Base-by-base conservation (phyloP, 2,797 vertebrate species). In the Leptodactylus fallax region DNA sequence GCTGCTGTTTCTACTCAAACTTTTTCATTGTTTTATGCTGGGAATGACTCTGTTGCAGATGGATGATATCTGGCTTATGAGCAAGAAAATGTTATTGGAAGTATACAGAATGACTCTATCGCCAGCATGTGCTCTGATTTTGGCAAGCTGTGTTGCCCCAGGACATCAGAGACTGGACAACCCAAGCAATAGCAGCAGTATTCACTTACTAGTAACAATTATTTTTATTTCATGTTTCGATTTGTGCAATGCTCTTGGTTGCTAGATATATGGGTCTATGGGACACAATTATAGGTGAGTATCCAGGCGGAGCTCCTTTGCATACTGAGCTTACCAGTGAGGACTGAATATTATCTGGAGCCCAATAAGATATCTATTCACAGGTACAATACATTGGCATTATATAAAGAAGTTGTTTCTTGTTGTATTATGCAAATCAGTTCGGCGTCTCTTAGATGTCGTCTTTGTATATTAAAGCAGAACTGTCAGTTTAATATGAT, bases 21-120 rank as follows among this genome's bases (percentile, higher is more conserved):
- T 74, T 74, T 11, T 49, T 74, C 19, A 49, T n/a, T 74, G 71
- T 74, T 49, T 74, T 74, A 74, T 7, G 19, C 71, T 74, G 45
- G 71, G 71, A 74, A 74, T 49, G 71, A 74, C 71, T 74, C 71
- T 49, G 19, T n/a, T 74, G 71, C 45, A 74, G 71, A 74, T 49
- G 45, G 36, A 36, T 12, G 51, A 53, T 11, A 16, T 80, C 27
- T 80, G 79, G 53, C 25, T 81, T 21, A 47, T 47, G 19, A 47
- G 14, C 71, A 47, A 74, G 71, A 74, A 67, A 74, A 74, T 74
- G 71, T 74, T 74, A 74, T 74, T 74, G 71, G 71, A 74, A 47
- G 19, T 74, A 21, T 74, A 49, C 71, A 47, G 45, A 74, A 49
- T 74, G 71, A 21, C 14, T 67, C 10, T 10, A 74, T 74, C 21